Conservation (phyloP, 1,140 invertebrate genomes). For the Neuroterus valhalla region DNA sequence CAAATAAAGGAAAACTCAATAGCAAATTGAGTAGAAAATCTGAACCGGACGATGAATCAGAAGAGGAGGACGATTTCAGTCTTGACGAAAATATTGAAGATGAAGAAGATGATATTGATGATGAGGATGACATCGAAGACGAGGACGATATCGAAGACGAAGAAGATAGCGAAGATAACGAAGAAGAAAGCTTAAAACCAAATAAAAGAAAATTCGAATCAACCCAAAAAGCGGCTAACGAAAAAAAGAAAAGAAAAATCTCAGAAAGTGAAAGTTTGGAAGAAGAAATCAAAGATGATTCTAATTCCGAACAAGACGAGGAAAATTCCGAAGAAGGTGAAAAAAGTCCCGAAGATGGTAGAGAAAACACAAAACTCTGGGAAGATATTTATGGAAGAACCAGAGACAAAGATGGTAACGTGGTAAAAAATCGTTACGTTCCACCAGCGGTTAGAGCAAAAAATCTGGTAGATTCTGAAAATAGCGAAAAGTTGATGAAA, state of each 20-base stretch:
- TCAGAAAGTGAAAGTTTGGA: constrained; percentile 63
- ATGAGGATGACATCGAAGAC: constrained; percentile 35
- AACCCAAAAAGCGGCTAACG: neutral
- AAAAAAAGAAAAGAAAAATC: constrained; percentile 28
- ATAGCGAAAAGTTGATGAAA: constrained; percentile 78
- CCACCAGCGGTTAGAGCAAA: constrained; percentile 85
- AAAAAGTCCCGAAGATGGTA: constrained; percentile 48
- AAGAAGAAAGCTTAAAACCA: constrained; percentile 34
- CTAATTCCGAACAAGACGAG: constrained; percentile 55
- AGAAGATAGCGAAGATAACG: constrained; percentile 49
- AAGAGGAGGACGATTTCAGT: constrained; percentile 45
- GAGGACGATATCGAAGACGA: constrained; percentile 46
- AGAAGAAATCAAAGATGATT: constrained; percentile 41
- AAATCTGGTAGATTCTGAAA: constrained; percentile 73
- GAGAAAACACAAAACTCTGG: constrained; percentile 75
- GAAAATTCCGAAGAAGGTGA: constrained; percentile 71
- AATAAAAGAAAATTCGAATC: neutral
- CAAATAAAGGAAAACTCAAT: constrained; percentile 36
- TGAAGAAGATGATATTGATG: constrained; percentile 27
- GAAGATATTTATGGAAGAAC: constrained; percentile 97
- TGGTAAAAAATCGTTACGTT: constrained; percentile 83
- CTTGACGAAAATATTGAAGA: constrained; percentile 37
- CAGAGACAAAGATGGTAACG: constrained; percentile 85
- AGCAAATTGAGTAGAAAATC: constrained; percentile 30
- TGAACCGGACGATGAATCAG: constrained; percentile 32